Conservation (phyloP, 1,140 invertebrate genomes). For the Macrobrachium rosenbergii region DNA sequence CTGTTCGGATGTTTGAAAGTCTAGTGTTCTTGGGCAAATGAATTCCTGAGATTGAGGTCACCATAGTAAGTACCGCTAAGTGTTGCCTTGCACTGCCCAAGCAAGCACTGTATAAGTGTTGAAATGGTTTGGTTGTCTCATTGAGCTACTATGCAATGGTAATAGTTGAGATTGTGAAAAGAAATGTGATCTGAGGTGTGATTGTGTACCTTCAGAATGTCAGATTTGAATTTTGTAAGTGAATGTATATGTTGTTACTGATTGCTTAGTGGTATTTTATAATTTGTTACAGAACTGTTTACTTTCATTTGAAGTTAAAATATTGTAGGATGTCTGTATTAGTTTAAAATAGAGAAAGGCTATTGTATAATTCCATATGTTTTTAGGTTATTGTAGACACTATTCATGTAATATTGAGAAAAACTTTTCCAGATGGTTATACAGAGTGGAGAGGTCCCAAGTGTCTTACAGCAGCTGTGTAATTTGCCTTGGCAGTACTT, state of each 20-base stretch:
- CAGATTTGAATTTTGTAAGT: too few species aligned
- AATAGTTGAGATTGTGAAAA: too few species aligned
- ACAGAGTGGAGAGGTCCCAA: constrained; percentile 84
- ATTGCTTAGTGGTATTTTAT: not conserved
- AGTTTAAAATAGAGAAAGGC: not conserved
- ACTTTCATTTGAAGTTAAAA: constrained; percentile 59
- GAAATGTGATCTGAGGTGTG: too few species aligned
- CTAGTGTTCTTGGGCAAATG: too few species aligned
- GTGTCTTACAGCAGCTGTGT: constrained; percentile 91
- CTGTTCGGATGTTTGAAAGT: too few species aligned
- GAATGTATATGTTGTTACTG: not conserved
- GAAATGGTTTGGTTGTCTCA: too few species aligned
- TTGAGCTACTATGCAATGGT: too few species aligned
- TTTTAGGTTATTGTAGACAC: not conserved
- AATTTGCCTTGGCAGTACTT: constrained; percentile 91
- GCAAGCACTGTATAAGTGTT: too few species aligned
- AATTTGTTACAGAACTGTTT: not conserved
- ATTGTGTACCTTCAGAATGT: too few species aligned
- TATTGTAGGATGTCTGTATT: not conserved
- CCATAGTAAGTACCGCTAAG: too few species aligned
- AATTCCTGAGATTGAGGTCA: too few species aligned
- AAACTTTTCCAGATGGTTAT: constrained; percentile 77
- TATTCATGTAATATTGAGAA: not conserved
- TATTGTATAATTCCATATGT: not conserved
- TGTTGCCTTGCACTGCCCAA: too few species aligned